These are phyloP conservation scores for Hydropsyche betteni DNA, from an alignment of 2,888 invertebrate genomes.

Conservation along the genomic window DNA sequence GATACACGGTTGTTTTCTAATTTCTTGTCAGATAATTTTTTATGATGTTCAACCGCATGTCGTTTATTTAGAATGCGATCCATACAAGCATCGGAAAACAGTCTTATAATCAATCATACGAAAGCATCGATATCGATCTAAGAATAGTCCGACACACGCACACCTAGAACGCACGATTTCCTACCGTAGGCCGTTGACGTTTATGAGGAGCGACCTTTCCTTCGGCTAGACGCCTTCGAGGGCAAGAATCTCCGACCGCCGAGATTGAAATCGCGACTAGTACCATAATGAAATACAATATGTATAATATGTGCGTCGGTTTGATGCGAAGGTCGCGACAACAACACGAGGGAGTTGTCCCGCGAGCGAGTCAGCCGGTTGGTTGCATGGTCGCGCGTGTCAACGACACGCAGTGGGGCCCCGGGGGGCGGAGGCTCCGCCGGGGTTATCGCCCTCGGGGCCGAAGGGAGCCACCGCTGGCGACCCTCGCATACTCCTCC, in stretches of 20 bases:
- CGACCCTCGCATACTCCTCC: constrained; percentile 36
- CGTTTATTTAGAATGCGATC: too few species aligned
- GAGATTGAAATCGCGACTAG: too few species aligned
- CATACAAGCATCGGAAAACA: too few species aligned
- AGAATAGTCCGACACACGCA: neutral
- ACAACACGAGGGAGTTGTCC: constrained; percentile 17
- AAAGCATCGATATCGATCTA: too few species aligned
- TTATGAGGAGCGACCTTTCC: neutral
- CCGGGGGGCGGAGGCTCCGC: constrained; percentile 28
- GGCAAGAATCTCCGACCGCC: constrained; percentile 1
- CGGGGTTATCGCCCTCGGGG: constrained; percentile 43
- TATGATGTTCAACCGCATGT: too few species aligned
- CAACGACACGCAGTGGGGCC: constrained; percentile 34
- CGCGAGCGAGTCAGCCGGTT: neutral
- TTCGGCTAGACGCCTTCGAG: neutral
- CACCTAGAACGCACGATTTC: neutral
- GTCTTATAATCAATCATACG: too few species aligned
- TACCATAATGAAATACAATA: too few species aligned
- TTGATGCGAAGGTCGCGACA: constrained; percentile 15
- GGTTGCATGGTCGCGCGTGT: constrained; percentile 21
- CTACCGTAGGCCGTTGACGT: neutral
- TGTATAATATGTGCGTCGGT: neutral
- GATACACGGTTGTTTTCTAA: too few species aligned
- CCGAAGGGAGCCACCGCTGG: constrained; percentile 35
- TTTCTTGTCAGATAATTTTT: too few species aligned